phyloP scores from a whole-genome alignment of 2,797 vertebrate genomes.

The Acestrorhynchus altus region DNA sequence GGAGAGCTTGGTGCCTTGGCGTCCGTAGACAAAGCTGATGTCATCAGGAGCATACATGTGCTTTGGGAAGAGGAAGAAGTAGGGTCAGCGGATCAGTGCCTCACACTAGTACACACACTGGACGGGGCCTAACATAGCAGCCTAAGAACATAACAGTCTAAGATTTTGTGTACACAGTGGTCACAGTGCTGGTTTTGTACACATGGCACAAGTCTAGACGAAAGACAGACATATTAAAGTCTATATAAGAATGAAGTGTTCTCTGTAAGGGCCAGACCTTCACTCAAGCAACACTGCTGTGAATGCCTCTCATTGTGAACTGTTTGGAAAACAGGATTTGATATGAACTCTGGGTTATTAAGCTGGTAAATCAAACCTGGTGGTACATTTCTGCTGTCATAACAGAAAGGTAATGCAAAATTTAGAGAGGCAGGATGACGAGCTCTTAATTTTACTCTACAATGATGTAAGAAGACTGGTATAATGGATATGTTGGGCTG shows the following conservation, averaged over 20 bases:
- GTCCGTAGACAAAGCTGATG: constrained; percentile 85
- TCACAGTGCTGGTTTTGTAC: neutral
- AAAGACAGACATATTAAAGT: constrained; percentile 29
- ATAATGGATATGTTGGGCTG: no score
- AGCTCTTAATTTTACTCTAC: no score
- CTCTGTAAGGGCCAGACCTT: constrained; percentile 25
- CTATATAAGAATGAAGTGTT: constrained; percentile 18
- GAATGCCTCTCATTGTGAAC: constrained; percentile 10
- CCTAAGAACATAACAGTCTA: constrained; percentile 8
- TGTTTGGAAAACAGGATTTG: neutral
- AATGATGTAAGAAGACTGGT: no score
- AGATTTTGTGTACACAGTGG: constrained; percentile 21
- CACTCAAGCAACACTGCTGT: neutral
- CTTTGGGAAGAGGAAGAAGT: constrained; percentile 63
- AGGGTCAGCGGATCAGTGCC: neutral
- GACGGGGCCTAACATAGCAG: neutral
- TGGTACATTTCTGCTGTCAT: no score
- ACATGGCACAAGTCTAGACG: constrained; percentile 23
- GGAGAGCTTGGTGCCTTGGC: constrained; percentile 77
- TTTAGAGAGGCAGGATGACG: no score
- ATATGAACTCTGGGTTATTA: neutral
- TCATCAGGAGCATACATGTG: constrained; percentile 78
- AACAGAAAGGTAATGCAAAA: no score
- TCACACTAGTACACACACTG: constrained; percentile 1
- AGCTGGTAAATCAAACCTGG: neutral